These are phyloP conservation scores for Pipistrellus nathusii DNA, from an alignment of 2,797 vertebrate genomes.

Conservation along the genomic window DNA sequence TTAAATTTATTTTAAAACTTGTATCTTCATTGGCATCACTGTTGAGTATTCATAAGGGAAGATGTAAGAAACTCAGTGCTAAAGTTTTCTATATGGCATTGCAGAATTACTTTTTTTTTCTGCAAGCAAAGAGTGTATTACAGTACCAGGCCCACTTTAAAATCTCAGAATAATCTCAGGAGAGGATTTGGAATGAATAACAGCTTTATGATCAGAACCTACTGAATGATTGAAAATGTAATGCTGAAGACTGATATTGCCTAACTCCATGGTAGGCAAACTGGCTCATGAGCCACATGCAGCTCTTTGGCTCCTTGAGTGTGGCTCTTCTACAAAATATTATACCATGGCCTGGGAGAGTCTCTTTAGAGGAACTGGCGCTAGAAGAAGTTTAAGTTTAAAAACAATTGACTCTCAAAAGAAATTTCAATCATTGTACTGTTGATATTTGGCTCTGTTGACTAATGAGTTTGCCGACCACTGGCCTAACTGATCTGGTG, in stretches of 20 bases:
- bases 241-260: conserved; percentile 95
- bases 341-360: too few relatives aligned
- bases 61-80: conserved; percentile 94
- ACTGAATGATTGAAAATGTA: conserved; percentile 96
- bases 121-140: conserved; percentile 93
- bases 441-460: too few relatives aligned
- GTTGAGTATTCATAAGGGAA: conserved; percentile 95
- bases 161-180: conserved; percentile 94
- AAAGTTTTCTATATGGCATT: conserved; percentile 94
- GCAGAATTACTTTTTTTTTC: conserved; percentile 96
- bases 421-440: too few relatives aligned
- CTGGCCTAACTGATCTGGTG: conserved; percentile 83
- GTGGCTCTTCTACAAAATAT: too few relatives aligned
- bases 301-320: too few relatives aligned
- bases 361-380: too few relatives aligned
- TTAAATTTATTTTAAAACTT: conserved; percentile 93
- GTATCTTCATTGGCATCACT: conserved; percentile 98
- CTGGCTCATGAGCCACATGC: too few relatives aligned
- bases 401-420: too few relatives aligned
- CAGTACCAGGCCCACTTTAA: conserved; percentile 93
- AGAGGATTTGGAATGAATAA: conserved; percentile 83
- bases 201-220: conserved; percentile 87
- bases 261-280: conserved; percentile 85
- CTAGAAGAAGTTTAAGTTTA: too few relatives aligned
- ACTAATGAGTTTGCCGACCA: too few relatives aligned